A percentile compares a stretch with the other conserved stretches of the same genome.
These are phyloP conservation scores for Camponotus fellah DNA, from an alignment of 2,888 invertebrate genomes.

Conservation along the genomic window DNA sequence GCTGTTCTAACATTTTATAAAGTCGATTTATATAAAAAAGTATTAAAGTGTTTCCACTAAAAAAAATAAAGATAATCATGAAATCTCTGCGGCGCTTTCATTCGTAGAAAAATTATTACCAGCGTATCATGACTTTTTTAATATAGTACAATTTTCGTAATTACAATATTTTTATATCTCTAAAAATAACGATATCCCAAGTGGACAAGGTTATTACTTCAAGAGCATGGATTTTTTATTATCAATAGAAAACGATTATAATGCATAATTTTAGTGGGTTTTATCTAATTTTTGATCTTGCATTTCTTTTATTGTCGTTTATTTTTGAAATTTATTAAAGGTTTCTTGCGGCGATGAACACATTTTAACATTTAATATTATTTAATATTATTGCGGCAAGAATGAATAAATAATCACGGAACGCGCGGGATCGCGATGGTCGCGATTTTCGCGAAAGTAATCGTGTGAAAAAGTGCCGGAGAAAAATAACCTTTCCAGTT, in stretches of 20 bases:
- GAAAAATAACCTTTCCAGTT: slow-evolving; percentile 44
- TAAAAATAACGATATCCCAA: too few relatives aligned
- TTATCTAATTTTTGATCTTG: background rate
- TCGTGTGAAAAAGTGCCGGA: slow-evolving; percentile 8
- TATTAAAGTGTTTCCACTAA: too few relatives aligned
- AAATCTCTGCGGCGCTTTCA: too few relatives aligned
- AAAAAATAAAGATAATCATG: too few relatives aligned
- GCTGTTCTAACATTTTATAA: too few relatives aligned
- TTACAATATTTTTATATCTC: too few relatives aligned
- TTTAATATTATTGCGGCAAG: background rate
- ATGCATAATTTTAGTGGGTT: background rate
- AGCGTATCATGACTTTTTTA: too few relatives aligned
- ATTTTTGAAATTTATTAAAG: background rate
- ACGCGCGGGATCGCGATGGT: background rate
- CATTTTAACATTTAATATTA: background rate
- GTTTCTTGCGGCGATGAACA: background rate
- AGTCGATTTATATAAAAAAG: too few relatives aligned
- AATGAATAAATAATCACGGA: slow-evolving; percentile 27
- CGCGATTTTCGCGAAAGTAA: slow-evolving; percentile 42
- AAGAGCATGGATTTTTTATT: background rate
- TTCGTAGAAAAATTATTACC: too few relatives aligned
- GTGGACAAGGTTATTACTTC: too few relatives aligned
- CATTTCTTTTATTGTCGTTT: background rate
- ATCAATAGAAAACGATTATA: background rate
- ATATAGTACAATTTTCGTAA: too few relatives aligned